A percentile compares a stretch with the other conserved stretches of the same genome.
phyloP scores from a whole-genome alignment of 2,888 invertebrate species.

The Leptinotarsa haldemani region DNA sequence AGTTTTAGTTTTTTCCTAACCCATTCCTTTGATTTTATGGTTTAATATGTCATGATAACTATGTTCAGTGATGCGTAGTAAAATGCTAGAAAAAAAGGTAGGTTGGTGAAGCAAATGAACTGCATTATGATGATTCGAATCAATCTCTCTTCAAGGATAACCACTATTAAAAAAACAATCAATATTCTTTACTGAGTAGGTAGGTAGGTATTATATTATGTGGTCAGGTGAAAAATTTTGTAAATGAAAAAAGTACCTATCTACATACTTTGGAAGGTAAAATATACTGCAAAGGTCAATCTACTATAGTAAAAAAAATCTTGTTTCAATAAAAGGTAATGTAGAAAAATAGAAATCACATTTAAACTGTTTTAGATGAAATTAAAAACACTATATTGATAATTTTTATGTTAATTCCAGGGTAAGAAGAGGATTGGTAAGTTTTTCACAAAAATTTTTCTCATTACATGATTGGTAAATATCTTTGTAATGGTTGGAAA shows the following conservation, averaged over 20 bases:
- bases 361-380: slow-evolving; percentile 28
- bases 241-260: slow-evolving; percentile 2
- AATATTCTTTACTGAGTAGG: slow-evolving; percentile 4
- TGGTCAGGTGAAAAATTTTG: not conserved
- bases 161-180: slow-evolving; percentile 6
- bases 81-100: slow-evolving; percentile 20
- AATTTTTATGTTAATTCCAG: slow-evolving; percentile 61
- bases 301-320: not conserved
- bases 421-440: slow-evolving; percentile 64
- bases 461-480: slow-evolving; percentile 38
- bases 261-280: not conserved
- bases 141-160: slow-evolving; percentile 5
- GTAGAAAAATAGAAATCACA: slow-evolving; percentile 31
- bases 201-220: slow-evolving; percentile 8
- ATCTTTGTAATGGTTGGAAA: slow-evolving; percentile 27
- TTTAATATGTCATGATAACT: slow-evolving; percentile 6
- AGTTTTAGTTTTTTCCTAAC: slow-evolving; percentile 22
- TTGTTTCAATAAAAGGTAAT: slow-evolving; percentile 35
- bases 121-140: not conserved
- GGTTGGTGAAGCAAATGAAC: slow-evolving; percentile 3
- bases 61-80: slow-evolving; percentile 8
- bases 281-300: not conserved
- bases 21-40: slow-evolving; percentile 20
- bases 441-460: slow-evolving; percentile 51
- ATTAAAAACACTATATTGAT: slow-evolving; percentile 49